Conservation (phyloP, 2,888 invertebrate genomes). For the Corbicula japonica region DNA sequence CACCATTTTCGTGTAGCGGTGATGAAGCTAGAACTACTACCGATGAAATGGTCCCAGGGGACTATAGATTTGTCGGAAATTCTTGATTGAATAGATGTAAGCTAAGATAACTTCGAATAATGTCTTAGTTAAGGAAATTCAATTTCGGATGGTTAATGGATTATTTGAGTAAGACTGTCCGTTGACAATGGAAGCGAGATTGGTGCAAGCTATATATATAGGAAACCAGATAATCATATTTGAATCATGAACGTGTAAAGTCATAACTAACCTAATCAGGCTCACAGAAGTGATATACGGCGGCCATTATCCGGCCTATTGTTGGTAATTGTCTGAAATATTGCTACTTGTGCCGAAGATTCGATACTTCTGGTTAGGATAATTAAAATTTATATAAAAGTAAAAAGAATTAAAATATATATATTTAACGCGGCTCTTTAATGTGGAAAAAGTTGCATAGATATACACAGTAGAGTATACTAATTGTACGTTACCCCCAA, state of each 20-base stretch:
- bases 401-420: too few relatives aligned
- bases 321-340: slow-evolving; percentile 1
- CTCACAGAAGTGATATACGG: slow-evolving; percentile 25
- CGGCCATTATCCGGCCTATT: slow-evolving; percentile 6
- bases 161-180: slow-evolving; percentile 26
- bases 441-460: too few relatives aligned
- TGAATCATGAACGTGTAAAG: slow-evolving; percentile 12
- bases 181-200: slow-evolving; percentile 27
- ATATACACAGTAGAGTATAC: too few relatives aligned
- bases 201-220: slow-evolving; percentile 8
- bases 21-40: slow-evolving; percentile 28
- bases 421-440: too few relatives aligned
- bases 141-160: slow-evolving; percentile 45
- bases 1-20: slow-evolving; percentile 28
- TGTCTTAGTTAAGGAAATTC: slow-evolving; percentile 45
- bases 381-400: neutral
- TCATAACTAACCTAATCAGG: slow-evolving; percentile 25
- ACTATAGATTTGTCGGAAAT: slow-evolving; percentile 45
- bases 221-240: slow-evolving; percentile 15
- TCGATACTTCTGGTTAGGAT: neutral
- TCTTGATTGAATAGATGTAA: slow-evolving; percentile 52
- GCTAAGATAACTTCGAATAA: slow-evolving; percentile 49
- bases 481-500: too few relatives aligned
- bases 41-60: slow-evolving; percentile 48
- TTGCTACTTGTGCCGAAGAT: neutral